These are phyloP conservation scores for Lytechinus pictus DNA, from an alignment of 35 echinoderm and acorn worm genomes.

Conservation along the genomic window DNA sequence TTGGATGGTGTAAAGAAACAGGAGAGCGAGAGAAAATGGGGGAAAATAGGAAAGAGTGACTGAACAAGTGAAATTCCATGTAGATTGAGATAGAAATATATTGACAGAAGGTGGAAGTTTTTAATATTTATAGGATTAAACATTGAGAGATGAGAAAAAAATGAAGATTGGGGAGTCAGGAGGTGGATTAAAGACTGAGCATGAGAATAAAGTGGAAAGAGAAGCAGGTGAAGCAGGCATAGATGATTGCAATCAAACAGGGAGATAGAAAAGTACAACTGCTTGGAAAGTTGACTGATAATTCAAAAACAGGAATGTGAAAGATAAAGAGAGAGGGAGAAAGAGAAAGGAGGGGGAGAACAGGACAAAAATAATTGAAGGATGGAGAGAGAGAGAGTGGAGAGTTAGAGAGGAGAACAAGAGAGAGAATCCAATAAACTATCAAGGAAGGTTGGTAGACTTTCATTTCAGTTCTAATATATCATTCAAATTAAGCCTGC, in stretches of 20 bases:
- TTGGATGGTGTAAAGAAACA: neutral
- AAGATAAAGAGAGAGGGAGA: neutral
- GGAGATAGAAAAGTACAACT: neutral
- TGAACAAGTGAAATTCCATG: too few relatives aligned
- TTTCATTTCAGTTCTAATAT: neutral
- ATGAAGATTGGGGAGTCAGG: too few relatives aligned
- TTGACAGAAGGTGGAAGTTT: too few relatives aligned
- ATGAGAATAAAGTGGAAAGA: neutral
- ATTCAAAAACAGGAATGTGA: neutral
- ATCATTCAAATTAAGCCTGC: neutral
- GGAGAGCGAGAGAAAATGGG: neutral
- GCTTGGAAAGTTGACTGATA: neutral
- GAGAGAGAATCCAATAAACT: conserved; percentile 33
- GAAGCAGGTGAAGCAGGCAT: too few relatives aligned
- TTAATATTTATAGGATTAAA: too few relatives aligned
- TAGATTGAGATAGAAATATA: too few relatives aligned
- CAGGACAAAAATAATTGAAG: neutral
- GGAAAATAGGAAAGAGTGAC: neutral
- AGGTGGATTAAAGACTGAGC: neutral
- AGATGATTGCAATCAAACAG: neutral
- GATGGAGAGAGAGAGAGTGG: neutral
- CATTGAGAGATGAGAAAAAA: too few relatives aligned
- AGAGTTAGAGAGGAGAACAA: neutral
- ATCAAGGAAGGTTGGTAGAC: neutral
- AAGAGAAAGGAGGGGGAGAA: neutral